phyloP scores from a whole-genome alignment of 2,797 vertebrate genomes.

The Parauchenoglanis ngamensis region DNA sequence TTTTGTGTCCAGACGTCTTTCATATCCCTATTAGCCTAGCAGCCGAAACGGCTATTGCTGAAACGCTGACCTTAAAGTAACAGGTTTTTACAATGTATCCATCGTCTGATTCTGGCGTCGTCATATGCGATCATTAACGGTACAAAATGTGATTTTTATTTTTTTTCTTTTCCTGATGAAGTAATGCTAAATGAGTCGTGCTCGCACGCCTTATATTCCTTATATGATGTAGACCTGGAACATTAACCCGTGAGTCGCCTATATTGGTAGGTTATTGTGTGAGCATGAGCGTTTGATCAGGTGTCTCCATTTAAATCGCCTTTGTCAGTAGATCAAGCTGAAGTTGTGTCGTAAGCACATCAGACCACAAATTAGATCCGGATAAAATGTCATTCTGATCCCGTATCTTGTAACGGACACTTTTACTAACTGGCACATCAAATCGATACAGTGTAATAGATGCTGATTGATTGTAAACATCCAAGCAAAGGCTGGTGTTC shows the following conservation, averaged over 20 bases:
- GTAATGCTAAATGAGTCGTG: no score
- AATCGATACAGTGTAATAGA: slow-evolving; percentile 14
- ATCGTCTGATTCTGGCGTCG: neutral
- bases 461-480: neutral
- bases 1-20: neutral
- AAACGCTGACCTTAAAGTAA: neutral
- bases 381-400: neutral
- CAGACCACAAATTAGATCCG: neutral
- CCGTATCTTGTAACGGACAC: neutral
- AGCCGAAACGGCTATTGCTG: neutral
- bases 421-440: slow-evolving; percentile 7
- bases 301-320: neutral
- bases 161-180: neutral
- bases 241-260: neutral
- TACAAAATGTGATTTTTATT: neutral
- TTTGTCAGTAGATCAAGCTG: neutral
- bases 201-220: neutral
- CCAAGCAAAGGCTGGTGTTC: neutral
- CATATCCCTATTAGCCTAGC: neutral
- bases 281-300: neutral
- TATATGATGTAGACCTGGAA: neutral
- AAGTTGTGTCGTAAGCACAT: neutral
- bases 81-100: neutral
- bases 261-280: neutral
- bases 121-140: neutral